Conservation (phyloP, 2,113 vertebrate species). For the Perca fluviatilis region DNA sequence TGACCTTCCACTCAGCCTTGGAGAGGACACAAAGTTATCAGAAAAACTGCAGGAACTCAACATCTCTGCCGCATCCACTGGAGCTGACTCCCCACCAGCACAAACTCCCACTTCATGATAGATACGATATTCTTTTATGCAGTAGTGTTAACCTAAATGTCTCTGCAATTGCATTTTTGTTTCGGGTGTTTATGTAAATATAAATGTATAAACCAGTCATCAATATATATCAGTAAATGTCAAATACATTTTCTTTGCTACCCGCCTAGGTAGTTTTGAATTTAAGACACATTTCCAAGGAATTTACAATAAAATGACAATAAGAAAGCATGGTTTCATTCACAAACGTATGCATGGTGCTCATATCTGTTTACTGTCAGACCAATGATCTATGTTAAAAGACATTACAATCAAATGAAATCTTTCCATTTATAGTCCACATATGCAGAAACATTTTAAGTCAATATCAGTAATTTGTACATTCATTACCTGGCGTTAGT, state of each 20-base stretch:
- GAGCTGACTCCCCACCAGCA: constrained; percentile 9
- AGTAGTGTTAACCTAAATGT: background rate
- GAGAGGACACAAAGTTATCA: constrained; percentile 70
- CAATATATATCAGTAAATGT: background rate
- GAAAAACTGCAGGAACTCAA: constrained; percentile 87
- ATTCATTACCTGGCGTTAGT: background rate
- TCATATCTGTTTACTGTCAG: background rate
- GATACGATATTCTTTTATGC: background rate
- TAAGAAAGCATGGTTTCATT: background rate
- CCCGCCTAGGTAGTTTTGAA: background rate
- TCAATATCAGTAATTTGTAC: too few relatives aligned
- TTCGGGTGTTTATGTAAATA: constrained; percentile 44
- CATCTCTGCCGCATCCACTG: constrained; percentile 72
- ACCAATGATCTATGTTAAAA: background rate
- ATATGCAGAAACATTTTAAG: background rate
- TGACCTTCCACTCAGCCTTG: constrained; percentile 72
- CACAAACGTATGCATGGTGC: background rate
- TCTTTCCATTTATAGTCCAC: background rate
- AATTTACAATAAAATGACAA: constrained; percentile 53
- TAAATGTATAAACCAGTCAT: constrained; percentile 10
- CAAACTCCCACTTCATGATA: constrained; percentile 47
- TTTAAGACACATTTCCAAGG: constrained; percentile 2
- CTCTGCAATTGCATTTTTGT: constrained; percentile 22
- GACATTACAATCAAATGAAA: background rate
- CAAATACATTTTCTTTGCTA: constrained; percentile 9